Evolutionary conservation across 2,113 vertebrate species (phyloP).

Genomic region (Xiphorhynchus elegans): DNA sequence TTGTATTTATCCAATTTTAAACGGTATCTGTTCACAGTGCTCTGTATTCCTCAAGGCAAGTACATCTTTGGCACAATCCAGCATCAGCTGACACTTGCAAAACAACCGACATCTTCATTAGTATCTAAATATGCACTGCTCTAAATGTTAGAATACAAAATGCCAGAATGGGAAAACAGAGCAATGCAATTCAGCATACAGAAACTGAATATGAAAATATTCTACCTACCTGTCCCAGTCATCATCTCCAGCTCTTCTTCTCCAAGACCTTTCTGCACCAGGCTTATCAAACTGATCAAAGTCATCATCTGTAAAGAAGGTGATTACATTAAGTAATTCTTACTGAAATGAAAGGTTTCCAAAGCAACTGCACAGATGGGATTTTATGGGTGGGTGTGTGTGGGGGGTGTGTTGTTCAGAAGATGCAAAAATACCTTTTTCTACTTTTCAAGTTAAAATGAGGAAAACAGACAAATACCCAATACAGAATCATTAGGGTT

Average conservation of each 20-base stretch:
- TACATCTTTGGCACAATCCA: background rate
- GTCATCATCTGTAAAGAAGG: conserved; percentile 83
- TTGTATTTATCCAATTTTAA: background rate
- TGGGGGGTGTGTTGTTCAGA: background rate
- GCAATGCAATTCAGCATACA: background rate
- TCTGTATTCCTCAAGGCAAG: background rate
- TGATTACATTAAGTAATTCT: conserved; percentile 25
- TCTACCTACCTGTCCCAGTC: conserved; percentile 88
- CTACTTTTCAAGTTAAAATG: background rate
- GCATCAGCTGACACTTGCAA: background rate
- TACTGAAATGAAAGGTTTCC: background rate
- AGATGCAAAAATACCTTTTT: background rate
- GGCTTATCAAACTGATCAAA: conserved; percentile 97
- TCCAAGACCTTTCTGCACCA: conserved; percentile 92
- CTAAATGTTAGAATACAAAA: background rate
- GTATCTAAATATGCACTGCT: background rate
- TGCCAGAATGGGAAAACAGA: background rate
- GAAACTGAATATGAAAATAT: background rate
- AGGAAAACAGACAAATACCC: background rate
- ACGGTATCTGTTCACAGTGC: background rate
- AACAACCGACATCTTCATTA: conserved; percentile 51
- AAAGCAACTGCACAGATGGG: background rate
- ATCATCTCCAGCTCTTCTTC: conserved; percentile 89
- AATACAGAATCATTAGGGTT: background rate
- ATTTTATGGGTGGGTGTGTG: background rate